Evolutionary conservation across 2,113 vertebrate genomes (phyloP).

Genomic region (Uria lomvia): DNA sequence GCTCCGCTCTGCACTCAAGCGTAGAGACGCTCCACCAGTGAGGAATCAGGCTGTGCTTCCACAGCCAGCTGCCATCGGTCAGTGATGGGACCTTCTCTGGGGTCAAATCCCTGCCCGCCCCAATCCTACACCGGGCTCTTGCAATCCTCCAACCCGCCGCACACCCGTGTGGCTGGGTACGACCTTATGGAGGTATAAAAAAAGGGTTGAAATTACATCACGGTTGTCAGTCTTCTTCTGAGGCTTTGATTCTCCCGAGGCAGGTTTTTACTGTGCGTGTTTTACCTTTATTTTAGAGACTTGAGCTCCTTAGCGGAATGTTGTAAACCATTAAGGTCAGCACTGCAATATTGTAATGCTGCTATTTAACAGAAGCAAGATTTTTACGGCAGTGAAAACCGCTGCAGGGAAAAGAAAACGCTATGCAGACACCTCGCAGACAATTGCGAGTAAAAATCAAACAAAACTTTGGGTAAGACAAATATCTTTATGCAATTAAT

Average conservation of each 20-base stretch:
- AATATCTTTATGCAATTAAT: slow-evolving; percentile 27
- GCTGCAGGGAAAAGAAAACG: neutral
- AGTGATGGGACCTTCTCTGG: neutral
- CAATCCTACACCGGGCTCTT: neutral
- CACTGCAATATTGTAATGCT: neutral
- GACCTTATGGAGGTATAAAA: neutral
- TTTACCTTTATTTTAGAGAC: slow-evolving; percentile 22
- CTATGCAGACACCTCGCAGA: neutral
- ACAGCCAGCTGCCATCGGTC: neutral
- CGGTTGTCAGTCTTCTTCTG: neutral
- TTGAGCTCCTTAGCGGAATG: neutral
- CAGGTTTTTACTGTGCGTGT: neutral
- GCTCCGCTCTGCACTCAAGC: neutral
- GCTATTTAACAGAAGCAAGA: slow-evolving; percentile 26
- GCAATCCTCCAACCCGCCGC: rapidly evolving
- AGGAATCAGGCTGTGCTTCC: neutral
- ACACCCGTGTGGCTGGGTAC: rapidly evolving
- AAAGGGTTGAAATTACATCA: neutral
- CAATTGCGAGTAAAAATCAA: slow-evolving; percentile 23
- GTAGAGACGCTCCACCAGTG: neutral
- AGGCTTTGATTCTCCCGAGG: neutral
- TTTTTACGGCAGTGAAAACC: neutral
- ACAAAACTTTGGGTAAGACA: slow-evolving; percentile 47
- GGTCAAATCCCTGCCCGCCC: neutral
- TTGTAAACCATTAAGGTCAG: slow-evolving; percentile 44